phyloP scores from a whole-genome alignment of 2,113 vertebrate genomes.

The Megaceryle maxima region DNA sequence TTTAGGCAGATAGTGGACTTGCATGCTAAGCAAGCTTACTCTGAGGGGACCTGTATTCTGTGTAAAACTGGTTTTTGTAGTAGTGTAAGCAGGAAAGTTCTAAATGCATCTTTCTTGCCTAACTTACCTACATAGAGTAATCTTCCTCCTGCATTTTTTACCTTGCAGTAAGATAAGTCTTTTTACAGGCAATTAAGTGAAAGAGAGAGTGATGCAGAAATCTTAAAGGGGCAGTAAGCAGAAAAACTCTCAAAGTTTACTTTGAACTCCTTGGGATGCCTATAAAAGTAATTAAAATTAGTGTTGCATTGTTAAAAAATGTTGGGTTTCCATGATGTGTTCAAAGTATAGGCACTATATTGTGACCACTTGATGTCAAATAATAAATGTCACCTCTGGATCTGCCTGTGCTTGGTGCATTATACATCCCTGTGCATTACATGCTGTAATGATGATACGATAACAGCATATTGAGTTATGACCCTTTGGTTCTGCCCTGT shows the following conservation, averaged over 20 bases:
- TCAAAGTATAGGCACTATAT: not conserved
- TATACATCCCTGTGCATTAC: too few relatives aligned
- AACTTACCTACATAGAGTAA: constrained; percentile 41
- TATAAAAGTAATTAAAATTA: not conserved
- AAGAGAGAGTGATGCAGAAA: not conserved
- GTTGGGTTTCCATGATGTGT: not conserved
- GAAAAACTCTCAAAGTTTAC: not conserved
- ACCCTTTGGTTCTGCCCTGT: not conserved
- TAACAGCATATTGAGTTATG: not conserved
- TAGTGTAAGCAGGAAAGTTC: constrained; percentile 39
- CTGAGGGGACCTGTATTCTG: constrained; percentile 24
- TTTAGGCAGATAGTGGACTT: constrained; percentile 65
- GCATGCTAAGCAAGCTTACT: constrained; percentile 54
- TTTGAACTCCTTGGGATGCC: not conserved
- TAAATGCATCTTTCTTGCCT: constrained; percentile 31
- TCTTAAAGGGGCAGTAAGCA: not conserved
- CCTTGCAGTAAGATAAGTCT: constrained; percentile 6
- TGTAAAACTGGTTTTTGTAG: constrained; percentile 34
- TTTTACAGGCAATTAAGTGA: not conserved
- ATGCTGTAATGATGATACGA: not conserved
- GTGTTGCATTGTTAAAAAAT: not conserved
- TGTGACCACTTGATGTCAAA: not conserved
- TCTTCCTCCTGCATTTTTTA: constrained; percentile 12
- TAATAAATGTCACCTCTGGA: not conserved
- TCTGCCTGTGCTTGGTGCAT: not conserved